These are phyloP conservation scores for Macrophya annulata DNA, from an alignment of 2,888 invertebrate genomes.

Conservation along the genomic window DNA sequence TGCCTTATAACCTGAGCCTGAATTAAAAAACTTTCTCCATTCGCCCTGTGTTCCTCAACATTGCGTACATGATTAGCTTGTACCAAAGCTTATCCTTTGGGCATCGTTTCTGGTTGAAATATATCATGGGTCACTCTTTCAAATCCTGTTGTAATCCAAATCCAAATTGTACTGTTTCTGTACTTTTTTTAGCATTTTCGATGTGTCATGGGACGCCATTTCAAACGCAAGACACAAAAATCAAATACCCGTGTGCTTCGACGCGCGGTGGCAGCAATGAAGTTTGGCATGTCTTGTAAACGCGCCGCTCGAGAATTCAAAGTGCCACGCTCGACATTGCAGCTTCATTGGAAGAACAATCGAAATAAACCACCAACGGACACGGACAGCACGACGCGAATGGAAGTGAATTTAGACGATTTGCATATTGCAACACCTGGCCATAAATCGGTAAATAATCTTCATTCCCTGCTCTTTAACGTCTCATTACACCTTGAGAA, in stretches of 20 bases:
- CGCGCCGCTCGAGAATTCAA: background rate
- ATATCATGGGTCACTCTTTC: background rate
- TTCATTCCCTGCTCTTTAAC: background rate
- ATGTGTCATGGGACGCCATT: background rate
- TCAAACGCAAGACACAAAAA: background rate
- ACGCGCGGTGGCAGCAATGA: conserved; percentile 9
- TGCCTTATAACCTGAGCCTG: conserved; percentile 13
- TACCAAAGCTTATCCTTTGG: background rate
- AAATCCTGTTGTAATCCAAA: background rate
- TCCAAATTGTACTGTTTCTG: background rate
- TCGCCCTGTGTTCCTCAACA: background rate
- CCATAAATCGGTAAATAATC: background rate
- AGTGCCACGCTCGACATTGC: background rate
- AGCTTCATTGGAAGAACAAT: background rate
- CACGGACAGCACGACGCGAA: background rate
- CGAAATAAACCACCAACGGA: background rate
- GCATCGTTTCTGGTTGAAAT: background rate
- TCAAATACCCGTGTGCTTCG: background rate
- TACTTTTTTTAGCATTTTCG: background rate
- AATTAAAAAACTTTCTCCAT: conserved; percentile 2
- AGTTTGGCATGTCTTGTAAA: background rate
- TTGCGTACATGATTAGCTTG: conserved; percentile 12
- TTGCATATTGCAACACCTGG: background rate
- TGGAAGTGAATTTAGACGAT: background rate
- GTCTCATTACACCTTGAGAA: background rate